Conservation (phyloP, 2,113 vertebrate genomes). For the Ptilonorhynchus violaceus region DNA sequence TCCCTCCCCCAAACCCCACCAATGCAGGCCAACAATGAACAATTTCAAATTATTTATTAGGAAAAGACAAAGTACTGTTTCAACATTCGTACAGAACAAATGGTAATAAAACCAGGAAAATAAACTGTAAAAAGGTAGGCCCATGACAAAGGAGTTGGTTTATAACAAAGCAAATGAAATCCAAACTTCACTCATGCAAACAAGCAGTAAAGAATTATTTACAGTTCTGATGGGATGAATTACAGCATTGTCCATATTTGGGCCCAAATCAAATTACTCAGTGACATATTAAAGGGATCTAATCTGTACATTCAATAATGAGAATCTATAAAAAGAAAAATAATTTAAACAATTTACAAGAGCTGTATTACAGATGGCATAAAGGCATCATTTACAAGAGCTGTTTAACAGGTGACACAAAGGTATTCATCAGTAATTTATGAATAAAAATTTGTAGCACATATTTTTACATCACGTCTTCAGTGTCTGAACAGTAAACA, state of each 20-base stretch:
- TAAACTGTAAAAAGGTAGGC: slow-evolving; percentile 56
- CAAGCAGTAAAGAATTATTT: slow-evolving; percentile 55
- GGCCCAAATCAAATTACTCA: slow-evolving; percentile 28
- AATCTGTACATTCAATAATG: slow-evolving; percentile 66
- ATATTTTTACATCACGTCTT: slow-evolving; percentile 70
- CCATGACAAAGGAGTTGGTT: slow-evolving; percentile 11
- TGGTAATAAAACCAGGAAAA: slow-evolving; percentile 65
- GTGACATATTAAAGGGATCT: slow-evolving; percentile 60
- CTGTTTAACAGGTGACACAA: slow-evolving; percentile 65
- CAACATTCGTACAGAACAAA: slow-evolving; percentile 66
- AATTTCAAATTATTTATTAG: slow-evolving; percentile 67
- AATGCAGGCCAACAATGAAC: background rate
- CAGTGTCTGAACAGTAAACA: slow-evolving; percentile 70
- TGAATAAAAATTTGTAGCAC: slow-evolving; percentile 64
- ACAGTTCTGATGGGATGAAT: slow-evolving; percentile 56
- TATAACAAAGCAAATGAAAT: slow-evolving; percentile 56
- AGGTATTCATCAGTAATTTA: slow-evolving; percentile 58
- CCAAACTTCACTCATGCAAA: slow-evolving; percentile 64
- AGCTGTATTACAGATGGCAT: slow-evolving; percentile 68
- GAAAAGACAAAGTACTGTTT: slow-evolving; percentile 60
- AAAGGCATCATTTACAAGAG: slow-evolving; percentile 71
- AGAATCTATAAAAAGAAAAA: slow-evolving; percentile 69
- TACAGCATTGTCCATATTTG: slow-evolving; percentile 33
- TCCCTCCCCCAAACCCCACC: background rate
- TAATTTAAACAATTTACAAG: slow-evolving; percentile 80